Percentiles rank a stretch among this genome's conserved stretches.
These are phyloP conservation scores for Champsocephalus gunnari DNA, from an alignment of 2,797 vertebrate genomes.

Conservation along the genomic window DNA sequence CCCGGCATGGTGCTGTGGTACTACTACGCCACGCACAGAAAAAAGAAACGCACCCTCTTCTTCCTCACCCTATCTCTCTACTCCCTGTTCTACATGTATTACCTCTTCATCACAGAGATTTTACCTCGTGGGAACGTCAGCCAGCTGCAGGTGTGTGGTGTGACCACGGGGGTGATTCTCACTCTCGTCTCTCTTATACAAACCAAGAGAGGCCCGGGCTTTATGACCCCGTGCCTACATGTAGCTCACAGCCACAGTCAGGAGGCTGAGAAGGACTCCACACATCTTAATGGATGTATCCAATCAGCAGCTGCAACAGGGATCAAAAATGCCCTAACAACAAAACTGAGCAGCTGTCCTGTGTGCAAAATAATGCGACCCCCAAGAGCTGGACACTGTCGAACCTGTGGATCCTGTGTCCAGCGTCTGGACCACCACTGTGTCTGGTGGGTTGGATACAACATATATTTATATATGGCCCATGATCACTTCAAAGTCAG, in stretches of 20 bases:
- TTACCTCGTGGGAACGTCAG: slow-evolving; percentile 85
- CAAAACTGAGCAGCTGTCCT: slow-evolving; percentile 77
- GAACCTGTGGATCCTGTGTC: slow-evolving; percentile 75
- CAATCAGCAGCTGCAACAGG: slow-evolving; percentile 32
- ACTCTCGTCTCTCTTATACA: slow-evolving; percentile 85
- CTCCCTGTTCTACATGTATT: slow-evolving; percentile 95
- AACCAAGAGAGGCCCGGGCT: slow-evolving; percentile 91
- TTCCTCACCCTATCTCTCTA: slow-evolving; percentile 92
- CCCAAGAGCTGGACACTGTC: slow-evolving; percentile 80
- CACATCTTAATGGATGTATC: slow-evolving; percentile 52
- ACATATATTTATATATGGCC: background rate
- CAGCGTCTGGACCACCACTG: slow-evolving; percentile 81
- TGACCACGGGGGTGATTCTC: slow-evolving; percentile 87
- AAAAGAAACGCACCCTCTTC: slow-evolving; percentile 90
- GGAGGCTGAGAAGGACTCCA: slow-evolving; percentile 21
- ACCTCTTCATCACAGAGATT: slow-evolving; percentile 91
- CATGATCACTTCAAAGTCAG: background rate
- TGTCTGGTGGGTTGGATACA: slow-evolving; percentile 76
- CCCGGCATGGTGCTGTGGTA: slow-evolving; percentile 92
- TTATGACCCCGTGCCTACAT: slow-evolving; percentile 70
- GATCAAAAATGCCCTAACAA: slow-evolving; percentile 25
- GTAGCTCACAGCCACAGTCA: slow-evolving; percentile 34
- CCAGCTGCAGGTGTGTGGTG: slow-evolving; percentile 77
- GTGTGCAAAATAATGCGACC: slow-evolving; percentile 88
- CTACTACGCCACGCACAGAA: slow-evolving; percentile 92